phyloP scores from a whole-genome alignment of 2,113 vertebrate species.

The Gnathonemus echidnorhynchus region DNA sequence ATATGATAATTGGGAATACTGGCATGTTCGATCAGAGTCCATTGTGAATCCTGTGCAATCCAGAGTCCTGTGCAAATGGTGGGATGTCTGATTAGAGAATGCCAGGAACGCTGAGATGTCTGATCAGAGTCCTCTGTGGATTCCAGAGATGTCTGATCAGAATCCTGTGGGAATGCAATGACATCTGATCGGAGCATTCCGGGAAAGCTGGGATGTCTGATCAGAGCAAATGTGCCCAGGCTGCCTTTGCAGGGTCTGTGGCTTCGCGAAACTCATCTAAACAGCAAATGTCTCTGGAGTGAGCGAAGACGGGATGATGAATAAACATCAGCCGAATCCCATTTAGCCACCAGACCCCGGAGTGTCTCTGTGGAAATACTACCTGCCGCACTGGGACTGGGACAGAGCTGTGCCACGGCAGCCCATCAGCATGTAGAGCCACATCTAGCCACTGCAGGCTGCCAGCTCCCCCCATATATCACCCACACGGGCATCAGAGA shows the following conservation, averaged over 20 bases:
- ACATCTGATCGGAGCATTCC: neutral
- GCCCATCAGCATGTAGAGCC: neutral
- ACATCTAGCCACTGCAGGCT: neutral
- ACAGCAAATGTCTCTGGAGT: neutral
- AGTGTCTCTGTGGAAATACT: neutral
- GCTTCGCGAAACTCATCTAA: neutral
- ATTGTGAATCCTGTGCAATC: neutral
- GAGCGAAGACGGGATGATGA: neutral
- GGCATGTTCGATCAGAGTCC: neutral
- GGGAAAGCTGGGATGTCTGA: slow-evolving; percentile 5
- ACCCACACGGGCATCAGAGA: neutral
- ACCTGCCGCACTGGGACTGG: neutral
- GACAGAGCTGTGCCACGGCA: neutral
- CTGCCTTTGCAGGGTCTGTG: neutral
- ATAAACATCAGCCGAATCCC: neutral
- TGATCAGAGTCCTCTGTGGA: neutral
- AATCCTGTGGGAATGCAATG: neutral
- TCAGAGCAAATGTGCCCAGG: neutral
- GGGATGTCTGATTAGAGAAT: neutral
- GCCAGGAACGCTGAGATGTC: neutral
- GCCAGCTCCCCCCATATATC: neutral
- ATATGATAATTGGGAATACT: neutral
- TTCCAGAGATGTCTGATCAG: neutral
- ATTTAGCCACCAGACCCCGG: neutral
- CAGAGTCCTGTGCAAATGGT: neutral